A percentile compares a stretch with the other conserved stretches of the same genome.
Evolutionary conservation across 2,113 vertebrate species (phyloP).

Genomic region (Corythoichthys intestinalis): DNA sequence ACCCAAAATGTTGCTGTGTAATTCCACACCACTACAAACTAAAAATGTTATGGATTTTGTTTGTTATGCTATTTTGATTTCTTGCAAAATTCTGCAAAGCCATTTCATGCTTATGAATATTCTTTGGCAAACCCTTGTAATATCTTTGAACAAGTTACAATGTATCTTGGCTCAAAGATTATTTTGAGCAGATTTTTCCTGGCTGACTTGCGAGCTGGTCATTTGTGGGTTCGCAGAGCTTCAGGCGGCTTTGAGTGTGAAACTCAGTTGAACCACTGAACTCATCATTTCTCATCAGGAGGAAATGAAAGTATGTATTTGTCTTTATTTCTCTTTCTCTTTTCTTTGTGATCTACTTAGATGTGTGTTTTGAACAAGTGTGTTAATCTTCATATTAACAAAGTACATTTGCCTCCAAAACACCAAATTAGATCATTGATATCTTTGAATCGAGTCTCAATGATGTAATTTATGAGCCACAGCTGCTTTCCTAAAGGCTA

Average conservation of each 20-base stretch:
- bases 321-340: neutral
- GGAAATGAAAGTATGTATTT: conserved; percentile 9
- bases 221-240: conserved; percentile 36
- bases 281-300: conserved; percentile 2
- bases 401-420: too few species aligned
- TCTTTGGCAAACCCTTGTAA: conserved; percentile 32
- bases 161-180: conserved; percentile 32
- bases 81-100: conserved; percentile 12
- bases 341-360: neutral
- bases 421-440: neutral
- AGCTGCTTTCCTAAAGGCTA: conserved; percentile 12
- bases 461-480: neutral
- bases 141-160: conserved; percentile 37
- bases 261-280: conserved; percentile 1
- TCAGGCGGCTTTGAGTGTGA: conserved; percentile 22
- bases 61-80: conserved; percentile 24
- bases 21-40: conserved; percentile 3
- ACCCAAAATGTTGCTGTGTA: neutral
- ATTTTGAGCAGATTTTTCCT: conserved; percentile 42
- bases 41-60: neutral
- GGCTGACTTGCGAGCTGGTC: conserved; percentile 4
- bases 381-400: neutral
- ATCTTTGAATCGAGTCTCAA: conserved; percentile 1
- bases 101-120: conserved; percentile 28
- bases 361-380: conserved; percentile 1